Base-by-base conservation (phyloP, 1,140 invertebrate species). In the Heliconius hermathena region DNA sequence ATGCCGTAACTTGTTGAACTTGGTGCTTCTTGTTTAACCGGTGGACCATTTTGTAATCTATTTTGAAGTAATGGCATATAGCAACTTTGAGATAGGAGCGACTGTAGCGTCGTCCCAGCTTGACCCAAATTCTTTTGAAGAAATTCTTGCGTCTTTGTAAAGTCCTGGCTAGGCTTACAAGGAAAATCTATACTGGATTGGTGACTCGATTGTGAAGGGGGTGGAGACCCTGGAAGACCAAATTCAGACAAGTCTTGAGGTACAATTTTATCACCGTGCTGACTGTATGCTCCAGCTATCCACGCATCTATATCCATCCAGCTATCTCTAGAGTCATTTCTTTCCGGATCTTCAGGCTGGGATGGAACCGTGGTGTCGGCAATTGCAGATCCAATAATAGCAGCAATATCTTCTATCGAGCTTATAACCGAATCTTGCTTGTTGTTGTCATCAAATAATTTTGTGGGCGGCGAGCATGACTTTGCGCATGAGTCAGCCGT, bases 331-430 rank as follows among this genome's bases (percentile, higher is more conserved):
- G 96, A 97, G 54, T 96, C 96, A 66, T 96, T 96, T 20, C 95
- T 95, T 52, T 96, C 95, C 2, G 96, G 96, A 77, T 96, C 96
- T 78, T 96, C 95, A 60, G 96, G 95, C 89, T 97, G 96, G 8
- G 96, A 96, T 16, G 96, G 96, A 5, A 97, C 97, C 1, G 97
- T 98, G 1, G 97, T 98, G 85, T 98, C 98, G 0, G 97, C 97
- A 82, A 98, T 98, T n/a, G 97, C 97, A 1, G 97, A 98, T 0
- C 97, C 97, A 75, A 98, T 98, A 29, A 98, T 97, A 22, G 97
- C 97, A 0, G 97, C 97, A 80, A 98, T 97, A 84, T 98, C 98
- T 80, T 98, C 97, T 74, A 96, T 96, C 3, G 96, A 96, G 74
- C 95, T 96, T 85, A 98, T 97, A 84, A 98, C 97, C 80, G 95